Percentiles rank a stretch among this genome's conserved stretches.
phyloP scores from a whole-genome alignment of 2,113 vertebrate genomes.

The Leptobrachium leishanense region DNA sequence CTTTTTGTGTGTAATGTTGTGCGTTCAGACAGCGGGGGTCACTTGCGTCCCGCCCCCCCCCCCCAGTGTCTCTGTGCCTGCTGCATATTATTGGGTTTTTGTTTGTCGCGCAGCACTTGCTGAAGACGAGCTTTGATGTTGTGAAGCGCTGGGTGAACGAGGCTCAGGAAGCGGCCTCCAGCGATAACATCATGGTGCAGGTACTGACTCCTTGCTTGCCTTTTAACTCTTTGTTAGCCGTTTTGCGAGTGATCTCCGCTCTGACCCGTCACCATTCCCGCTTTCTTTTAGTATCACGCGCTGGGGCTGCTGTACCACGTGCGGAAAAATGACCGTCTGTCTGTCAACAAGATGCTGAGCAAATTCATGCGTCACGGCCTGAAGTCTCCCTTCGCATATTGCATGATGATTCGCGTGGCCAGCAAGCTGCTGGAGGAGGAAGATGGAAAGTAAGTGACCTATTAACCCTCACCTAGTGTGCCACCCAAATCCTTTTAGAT shows the following conservation, averaged over 20 bases:
- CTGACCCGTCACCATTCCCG: not conserved
- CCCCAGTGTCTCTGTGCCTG: no score
- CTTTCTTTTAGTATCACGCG: slow-evolving; percentile 68
- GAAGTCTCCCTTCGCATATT: slow-evolving; percentile 78
- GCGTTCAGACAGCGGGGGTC: no score
- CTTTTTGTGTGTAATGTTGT: no score
- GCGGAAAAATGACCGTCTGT: slow-evolving; percentile 75
- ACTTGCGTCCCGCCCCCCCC: no score
- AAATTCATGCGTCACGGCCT: slow-evolving; percentile 76
- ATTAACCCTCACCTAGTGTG: no score
- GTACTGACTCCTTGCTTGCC: slow-evolving; percentile 50
- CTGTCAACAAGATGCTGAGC: slow-evolving; percentile 79
- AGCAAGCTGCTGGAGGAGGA: slow-evolving; percentile 79
- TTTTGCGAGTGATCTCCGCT: no score
- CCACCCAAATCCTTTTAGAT: no score
- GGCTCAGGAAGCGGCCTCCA: slow-evolving; percentile 79
- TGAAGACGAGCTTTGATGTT: slow-evolving; percentile 76
- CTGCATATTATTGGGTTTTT: not conserved
- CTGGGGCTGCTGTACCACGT: slow-evolving; percentile 78
- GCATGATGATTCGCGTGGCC: slow-evolving; percentile 79
- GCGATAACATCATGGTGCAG: slow-evolving; percentile 82
- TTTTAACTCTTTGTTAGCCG: no score
- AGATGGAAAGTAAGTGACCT: slow-evolving; percentile 65
- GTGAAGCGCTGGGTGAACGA: slow-evolving; percentile 82
- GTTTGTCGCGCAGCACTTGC: slow-evolving; percentile 66